Evolutionary conservation across 2,113 vertebrate genomes (phyloP).

Genomic region (Hydropotes inermis): DNA sequence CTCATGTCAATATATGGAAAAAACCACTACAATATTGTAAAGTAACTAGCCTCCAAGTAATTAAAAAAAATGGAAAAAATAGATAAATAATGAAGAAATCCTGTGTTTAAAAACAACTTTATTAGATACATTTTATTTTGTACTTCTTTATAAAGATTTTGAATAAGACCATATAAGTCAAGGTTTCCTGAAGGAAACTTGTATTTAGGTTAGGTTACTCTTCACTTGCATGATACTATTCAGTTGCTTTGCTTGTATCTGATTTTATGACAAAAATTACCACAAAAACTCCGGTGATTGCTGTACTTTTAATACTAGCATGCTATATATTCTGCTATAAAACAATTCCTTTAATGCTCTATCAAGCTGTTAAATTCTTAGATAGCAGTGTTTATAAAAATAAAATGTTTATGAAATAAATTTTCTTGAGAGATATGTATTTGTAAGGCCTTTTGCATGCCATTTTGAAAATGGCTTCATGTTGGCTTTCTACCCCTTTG

Average conservation of each 20-base stretch:
- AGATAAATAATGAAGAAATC: neutral
- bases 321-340: neutral
- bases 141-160: neutral
- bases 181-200: neutral
- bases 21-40: no score
- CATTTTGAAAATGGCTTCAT: neutral
- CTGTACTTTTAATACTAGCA: neutral
- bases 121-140: neutral
- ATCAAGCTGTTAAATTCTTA: neutral
- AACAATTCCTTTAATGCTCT: neutral
- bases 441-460: neutral
- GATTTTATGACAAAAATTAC: constrained; percentile 13
- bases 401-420: neutral
- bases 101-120: neutral
- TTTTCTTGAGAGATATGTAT: neutral
- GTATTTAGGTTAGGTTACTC: neutral
- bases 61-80: neutral
- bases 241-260: neutral
- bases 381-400: neutral
- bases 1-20: no score
- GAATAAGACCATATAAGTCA: neutral
- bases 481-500: neutral
- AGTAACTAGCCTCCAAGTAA: no score
- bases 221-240: neutral
- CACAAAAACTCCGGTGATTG: neutral